These are phyloP conservation scores for Pyrocephalus nanus DNA, from an alignment of 2,797 vertebrate species.

Conservation along the genomic window DNA sequence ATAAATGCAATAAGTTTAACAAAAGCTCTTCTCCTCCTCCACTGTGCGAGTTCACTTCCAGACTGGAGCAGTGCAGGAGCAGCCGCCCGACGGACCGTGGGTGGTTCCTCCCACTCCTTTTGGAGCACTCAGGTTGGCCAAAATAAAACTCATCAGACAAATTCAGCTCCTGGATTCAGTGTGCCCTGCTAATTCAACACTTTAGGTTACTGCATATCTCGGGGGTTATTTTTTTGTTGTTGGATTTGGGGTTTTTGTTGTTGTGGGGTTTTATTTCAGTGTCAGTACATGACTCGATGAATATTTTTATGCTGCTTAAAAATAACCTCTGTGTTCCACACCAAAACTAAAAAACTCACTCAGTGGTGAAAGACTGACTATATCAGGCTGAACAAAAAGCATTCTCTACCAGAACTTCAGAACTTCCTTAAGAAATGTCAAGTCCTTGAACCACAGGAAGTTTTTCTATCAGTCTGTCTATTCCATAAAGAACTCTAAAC, in stretches of 20 bases:
- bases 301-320: neutral
- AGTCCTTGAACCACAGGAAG: neutral
- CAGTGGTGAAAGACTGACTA: neutral
- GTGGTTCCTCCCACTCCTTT: neutral
- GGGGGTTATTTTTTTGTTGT: neutral
- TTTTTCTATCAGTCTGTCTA: neutral
- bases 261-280: neutral
- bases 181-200: neutral
- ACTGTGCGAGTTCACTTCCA: accelerated
- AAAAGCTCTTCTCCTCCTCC: neutral
- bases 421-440: neutral
- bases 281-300: neutral
- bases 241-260: neutral
- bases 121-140: neutral
- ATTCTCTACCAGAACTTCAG: neutral
- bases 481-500: neutral
- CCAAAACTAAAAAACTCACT: neutral
- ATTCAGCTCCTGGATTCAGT: neutral
- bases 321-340: neutral
- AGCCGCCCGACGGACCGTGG: neutral
- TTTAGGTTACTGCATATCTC: neutral
- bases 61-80: neutral
- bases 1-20: neutral
- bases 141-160: neutral
- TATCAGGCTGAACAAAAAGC: neutral